These are phyloP conservation scores for Drosophila borborema DNA, from an alignment of 2,888 invertebrate species.

Conservation along the genomic window DNA sequence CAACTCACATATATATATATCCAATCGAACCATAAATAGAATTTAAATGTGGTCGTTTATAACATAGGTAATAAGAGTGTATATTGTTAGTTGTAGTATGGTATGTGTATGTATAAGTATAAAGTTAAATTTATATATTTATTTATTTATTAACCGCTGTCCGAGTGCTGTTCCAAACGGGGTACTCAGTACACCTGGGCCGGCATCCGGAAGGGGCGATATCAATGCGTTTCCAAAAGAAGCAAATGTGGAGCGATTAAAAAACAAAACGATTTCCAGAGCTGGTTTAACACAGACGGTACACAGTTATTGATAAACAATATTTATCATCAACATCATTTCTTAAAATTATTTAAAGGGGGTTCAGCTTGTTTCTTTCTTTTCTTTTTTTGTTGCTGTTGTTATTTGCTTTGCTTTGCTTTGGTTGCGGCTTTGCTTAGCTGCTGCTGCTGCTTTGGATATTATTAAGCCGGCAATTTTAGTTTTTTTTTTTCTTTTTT, in stretches of 20 bases:
- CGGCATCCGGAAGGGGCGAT: slow-evolving; percentile 16
- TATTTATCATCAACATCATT: slow-evolving; percentile 65
- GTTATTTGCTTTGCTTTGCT: slow-evolving; percentile 12
- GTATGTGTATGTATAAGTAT: slow-evolving; percentile 32
- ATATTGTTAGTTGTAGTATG: slow-evolving; percentile 7
- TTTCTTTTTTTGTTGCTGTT: slow-evolving; percentile 15
- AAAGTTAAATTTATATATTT: slow-evolving; percentile 35
- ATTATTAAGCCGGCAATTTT: slow-evolving; percentile 36
- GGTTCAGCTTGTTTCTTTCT: slow-evolving; percentile 17
- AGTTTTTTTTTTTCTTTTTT: slow-evolving; percentile 14
- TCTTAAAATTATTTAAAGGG: slow-evolving; percentile 75
- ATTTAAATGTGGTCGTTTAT: slow-evolving; percentile 17
- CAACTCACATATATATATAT: slow-evolving; percentile 2
- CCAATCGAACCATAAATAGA: slow-evolving; percentile 35
- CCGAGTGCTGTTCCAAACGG: slow-evolving; percentile 4
- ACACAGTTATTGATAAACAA: slow-evolving; percentile 77
- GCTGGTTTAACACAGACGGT: slow-evolving; percentile 82
- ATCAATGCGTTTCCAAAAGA: slow-evolving; percentile 46
- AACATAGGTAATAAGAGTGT: slow-evolving; percentile 21
- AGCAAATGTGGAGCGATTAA: slow-evolving; percentile 56
- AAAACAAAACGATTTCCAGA: slow-evolving; percentile 76
- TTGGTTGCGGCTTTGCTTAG: slow-evolving; percentile 21
- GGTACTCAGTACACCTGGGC: slow-evolving; percentile 46
- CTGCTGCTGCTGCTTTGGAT: slow-evolving; percentile 40
- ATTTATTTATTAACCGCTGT: slow-evolving; percentile 2